Percentiles rank a stretch among this genome's conserved stretches.
phyloP scores from a whole-genome alignment of 92 coral and sea anemone species.

The Porites rus region DNA sequence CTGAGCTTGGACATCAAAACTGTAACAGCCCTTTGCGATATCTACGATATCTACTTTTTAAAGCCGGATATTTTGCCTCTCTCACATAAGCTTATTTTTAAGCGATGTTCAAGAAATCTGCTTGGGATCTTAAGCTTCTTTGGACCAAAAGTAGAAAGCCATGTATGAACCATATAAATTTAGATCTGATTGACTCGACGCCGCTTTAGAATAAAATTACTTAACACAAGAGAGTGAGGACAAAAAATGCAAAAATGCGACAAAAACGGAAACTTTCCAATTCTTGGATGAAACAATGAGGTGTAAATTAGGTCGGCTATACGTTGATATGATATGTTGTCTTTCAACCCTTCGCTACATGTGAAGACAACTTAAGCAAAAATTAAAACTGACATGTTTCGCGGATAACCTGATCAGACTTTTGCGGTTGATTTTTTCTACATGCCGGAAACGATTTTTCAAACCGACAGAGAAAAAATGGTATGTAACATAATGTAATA shows the following conservation, averaged over 20 bases:
- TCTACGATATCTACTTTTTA: background rate
- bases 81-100: background rate
- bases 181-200: background rate
- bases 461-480: too few relatives aligned
- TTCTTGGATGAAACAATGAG: background rate
- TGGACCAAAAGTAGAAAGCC: background rate
- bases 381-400: background rate
- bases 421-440: background rate
- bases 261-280: slow-evolving; percentile 16
- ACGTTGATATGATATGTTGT: background rate
- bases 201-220: background rate
- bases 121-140: too few relatives aligned
- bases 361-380: background rate
- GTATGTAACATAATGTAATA: too few relatives aligned
- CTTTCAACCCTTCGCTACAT: too few relatives aligned
- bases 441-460: slow-evolving; percentile 6
- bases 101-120: background rate
- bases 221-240: background rate
- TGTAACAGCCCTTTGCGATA: background rate
- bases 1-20: background rate
- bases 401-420: background rate
- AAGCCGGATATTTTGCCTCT: slow-evolving; percentile 20
- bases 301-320: background rate
- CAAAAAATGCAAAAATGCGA: background rate
- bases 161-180: background rate